phyloP scores from a whole-genome alignment of 2,888 invertebrate genomes.

The Troides aeacus region DNA sequence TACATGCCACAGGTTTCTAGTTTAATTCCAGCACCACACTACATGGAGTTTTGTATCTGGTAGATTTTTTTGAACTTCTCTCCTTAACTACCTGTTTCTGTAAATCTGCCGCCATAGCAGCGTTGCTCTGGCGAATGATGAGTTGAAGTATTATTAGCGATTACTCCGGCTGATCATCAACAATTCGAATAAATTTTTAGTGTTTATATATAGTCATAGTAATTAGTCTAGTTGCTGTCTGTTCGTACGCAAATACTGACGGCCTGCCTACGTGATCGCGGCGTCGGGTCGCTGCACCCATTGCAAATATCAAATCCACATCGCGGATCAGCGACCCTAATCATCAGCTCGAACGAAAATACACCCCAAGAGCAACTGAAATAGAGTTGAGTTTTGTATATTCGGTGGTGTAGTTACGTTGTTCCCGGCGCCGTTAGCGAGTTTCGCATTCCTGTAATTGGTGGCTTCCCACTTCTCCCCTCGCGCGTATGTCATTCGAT shows the following conservation, averaged over 20 bases:
- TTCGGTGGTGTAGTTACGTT: slow-evolving; percentile 5
- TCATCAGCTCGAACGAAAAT: slow-evolving; percentile 23
- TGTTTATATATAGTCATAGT: too few species aligned
- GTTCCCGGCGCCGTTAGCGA: slow-evolving; percentile 29
- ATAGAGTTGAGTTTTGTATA: slow-evolving; percentile 31
- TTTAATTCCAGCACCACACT: too few species aligned
- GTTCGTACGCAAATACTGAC: neutral
- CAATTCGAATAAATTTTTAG: too few species aligned
- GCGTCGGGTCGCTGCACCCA: slow-evolving; percentile 59
- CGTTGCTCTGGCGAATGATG: too few species aligned
- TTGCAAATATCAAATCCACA: slow-evolving; percentile 55
- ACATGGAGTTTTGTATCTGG: too few species aligned
- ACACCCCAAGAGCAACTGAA: fast-evolving
- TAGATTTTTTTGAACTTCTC: too few species aligned
- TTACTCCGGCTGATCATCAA: too few species aligned
- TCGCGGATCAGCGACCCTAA: slow-evolving; percentile 29
- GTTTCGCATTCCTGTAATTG: slow-evolving; percentile 55
- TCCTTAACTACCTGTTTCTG: too few species aligned
- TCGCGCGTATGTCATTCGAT: slow-evolving; percentile 52
- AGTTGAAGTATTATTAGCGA: too few species aligned
- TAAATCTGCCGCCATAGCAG: too few species aligned
- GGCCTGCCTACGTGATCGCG: slow-evolving; percentile 44
- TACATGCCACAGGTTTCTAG: too few species aligned
- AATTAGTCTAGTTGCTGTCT: too few species aligned
- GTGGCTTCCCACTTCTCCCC: slow-evolving; percentile 58